A percentile compares a stretch with the other conserved stretches of the same genome.
Conservation (phyloP, 2,113 vertebrate species). For the Callipepla squamata region DNA sequence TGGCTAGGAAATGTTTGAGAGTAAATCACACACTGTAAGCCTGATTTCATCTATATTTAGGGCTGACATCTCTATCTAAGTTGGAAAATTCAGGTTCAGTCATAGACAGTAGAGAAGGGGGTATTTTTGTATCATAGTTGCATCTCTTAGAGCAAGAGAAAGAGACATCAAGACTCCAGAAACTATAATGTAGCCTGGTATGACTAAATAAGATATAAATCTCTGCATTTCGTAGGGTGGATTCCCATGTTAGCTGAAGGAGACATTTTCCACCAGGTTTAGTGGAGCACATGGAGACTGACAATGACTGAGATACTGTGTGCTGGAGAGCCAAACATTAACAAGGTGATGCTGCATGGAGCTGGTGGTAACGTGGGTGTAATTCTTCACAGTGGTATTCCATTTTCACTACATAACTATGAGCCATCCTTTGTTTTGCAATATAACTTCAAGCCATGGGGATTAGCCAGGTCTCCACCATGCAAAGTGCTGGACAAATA, state of each 20-base stretch:
- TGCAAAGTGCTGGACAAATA: background rate
- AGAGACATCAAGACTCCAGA: background rate
- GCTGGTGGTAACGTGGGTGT: background rate
- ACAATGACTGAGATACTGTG: background rate
- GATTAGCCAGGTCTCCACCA: background rate
- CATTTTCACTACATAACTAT: background rate
- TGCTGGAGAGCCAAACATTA: background rate
- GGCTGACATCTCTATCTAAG: background rate
- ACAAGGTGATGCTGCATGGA: background rate
- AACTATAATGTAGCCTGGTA: background rate
- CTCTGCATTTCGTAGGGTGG: background rate
- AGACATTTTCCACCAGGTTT: background rate
- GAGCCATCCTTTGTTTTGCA: background rate
- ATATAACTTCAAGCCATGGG: background rate
- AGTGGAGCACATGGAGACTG: background rate
- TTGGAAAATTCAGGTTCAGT: background rate
- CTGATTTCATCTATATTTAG: background rate
- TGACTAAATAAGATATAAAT: background rate
- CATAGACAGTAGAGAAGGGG: background rate
- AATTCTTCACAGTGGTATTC: background rate
- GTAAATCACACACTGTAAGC: background rate
- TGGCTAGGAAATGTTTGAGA: background rate
- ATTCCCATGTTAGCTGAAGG: background rate
- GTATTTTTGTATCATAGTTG: background rate
- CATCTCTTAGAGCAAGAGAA: background rate